These are phyloP conservation scores for Zygothrica quintamaculata DNA, from an alignment of 2,888 invertebrate species.

Conservation along the genomic window DNA sequence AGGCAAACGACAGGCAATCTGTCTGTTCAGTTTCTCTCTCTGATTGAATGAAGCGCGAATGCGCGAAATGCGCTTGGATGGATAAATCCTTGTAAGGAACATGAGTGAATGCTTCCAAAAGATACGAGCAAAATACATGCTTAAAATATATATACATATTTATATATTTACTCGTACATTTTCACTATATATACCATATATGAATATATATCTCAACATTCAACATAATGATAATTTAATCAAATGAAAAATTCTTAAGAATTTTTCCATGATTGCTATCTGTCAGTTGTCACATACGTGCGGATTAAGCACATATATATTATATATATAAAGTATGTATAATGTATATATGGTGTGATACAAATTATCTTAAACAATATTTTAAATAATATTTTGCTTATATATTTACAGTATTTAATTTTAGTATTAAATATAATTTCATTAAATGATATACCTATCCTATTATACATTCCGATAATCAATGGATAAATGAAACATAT, in stretches of 20 bases:
- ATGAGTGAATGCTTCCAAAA: slow-evolving; percentile 41
- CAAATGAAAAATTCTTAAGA: slow-evolving; percentile 3
- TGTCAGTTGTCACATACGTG: neutral
- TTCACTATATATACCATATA: slow-evolving; percentile 2
- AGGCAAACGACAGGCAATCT: slow-evolving; percentile 77
- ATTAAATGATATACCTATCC: too few relatives aligned
- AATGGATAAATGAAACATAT: too few relatives aligned
- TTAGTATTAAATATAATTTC: too few relatives aligned
- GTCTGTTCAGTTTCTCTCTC: slow-evolving; percentile 70
- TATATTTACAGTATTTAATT: too few relatives aligned
- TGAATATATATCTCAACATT: neutral
- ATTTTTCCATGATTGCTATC: slow-evolving; percentile 9
- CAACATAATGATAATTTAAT: slow-evolving; percentile 27
- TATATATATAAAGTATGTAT: too few relatives aligned
- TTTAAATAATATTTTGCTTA: too few relatives aligned
- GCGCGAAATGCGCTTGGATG: slow-evolving; percentile 61
- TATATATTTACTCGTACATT: neutral
- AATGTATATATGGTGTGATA: too few relatives aligned
- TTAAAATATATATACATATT: too few relatives aligned
- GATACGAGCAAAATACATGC: slow-evolving; percentile 27
- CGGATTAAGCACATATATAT: neutral
- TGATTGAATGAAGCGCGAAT: slow-evolving; percentile 72
- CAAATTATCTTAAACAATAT: too few relatives aligned
- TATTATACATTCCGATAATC: too few relatives aligned
- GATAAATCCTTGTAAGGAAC: slow-evolving; percentile 35